These are phyloP conservation scores for Eurypyga helias DNA, from an alignment of 2,113 vertebrate genomes.

Conservation along the genomic window DNA sequence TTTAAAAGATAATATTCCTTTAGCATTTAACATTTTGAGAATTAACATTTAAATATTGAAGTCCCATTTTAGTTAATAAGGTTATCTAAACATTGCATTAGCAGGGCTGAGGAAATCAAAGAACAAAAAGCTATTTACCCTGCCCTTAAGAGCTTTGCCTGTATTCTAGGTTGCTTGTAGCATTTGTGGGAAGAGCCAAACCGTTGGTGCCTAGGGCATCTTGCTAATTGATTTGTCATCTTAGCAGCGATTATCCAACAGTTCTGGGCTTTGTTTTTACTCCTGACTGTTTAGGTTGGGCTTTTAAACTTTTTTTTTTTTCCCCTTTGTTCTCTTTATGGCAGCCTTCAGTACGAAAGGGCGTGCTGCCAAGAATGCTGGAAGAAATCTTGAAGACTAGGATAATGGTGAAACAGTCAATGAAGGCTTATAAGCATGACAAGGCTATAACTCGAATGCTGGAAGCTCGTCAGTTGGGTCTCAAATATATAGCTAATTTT, in stretches of 20 bases:
- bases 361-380: slow-evolving; percentile 93
- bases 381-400: slow-evolving; percentile 95
- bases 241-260: not conserved
- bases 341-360: slow-evolving; percentile 92
- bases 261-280: not conserved
- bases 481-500: slow-evolving; percentile 96
- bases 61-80: not conserved
- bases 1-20: not conserved
- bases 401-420: slow-evolving; percentile 95
- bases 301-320: not conserved
- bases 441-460: slow-evolving; percentile 89
- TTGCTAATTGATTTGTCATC: not conserved
- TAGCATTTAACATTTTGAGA: not conserved
- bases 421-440: slow-evolving; percentile 92
- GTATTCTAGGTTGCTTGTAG: not conserved
- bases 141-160: not conserved
- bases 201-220: not conserved
- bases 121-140: not conserved
- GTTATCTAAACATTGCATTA: not conserved
- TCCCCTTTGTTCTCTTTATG: not conserved
- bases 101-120: not conserved
- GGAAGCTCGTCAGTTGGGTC: slow-evolving; percentile 93
- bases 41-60: not conserved
- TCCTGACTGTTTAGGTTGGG: not conserved
- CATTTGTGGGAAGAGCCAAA: not conserved